Percentiles rank a stretch among this genome's conserved stretches.
phyloP scores from a whole-genome alignment of 2,888 invertebrate species.

The Melinaea menophilus region DNA sequence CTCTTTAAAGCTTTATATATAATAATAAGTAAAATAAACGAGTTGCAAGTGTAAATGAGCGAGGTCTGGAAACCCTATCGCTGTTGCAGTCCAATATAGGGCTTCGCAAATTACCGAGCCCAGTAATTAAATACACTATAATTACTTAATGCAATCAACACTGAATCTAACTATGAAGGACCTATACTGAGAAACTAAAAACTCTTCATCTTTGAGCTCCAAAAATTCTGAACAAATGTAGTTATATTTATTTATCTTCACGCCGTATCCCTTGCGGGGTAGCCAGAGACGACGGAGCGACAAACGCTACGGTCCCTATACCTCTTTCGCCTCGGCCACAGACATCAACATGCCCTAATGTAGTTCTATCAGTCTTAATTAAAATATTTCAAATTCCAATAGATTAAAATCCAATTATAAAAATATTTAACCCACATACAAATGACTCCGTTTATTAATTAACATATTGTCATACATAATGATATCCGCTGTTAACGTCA shows the following conservation, averaged over 20 bases:
- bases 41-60: conserved; percentile 72
- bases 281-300: no score
- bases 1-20: conserved; percentile 10
- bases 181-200: not conserved
- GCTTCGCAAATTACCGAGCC: conserved; percentile 73
- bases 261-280: no score
- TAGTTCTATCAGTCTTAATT: not conserved
- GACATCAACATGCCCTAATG: no score
- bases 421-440: not conserved
- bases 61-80: conserved; percentile 65
- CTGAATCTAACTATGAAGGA: conserved; percentile 19
- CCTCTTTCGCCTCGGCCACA: no score
- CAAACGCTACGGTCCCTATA: no score
- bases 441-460: not conserved
- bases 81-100: conserved; percentile 50
- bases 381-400: not conserved
- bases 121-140: conserved; percentile 73
- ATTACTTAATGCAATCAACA: conserved; percentile 72
- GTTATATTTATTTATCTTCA: no score
- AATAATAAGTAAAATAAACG: conserved; percentile 43
- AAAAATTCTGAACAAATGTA: no score
- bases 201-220: not conserved
- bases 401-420: conserved; percentile 1
- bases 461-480: conserved; percentile 8
- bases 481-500: conserved; percentile 24